Evolutionary conservation across 2,888 invertebrate genomes (phyloP).

Genomic region (Caenorhabditis wallacei): DNA sequence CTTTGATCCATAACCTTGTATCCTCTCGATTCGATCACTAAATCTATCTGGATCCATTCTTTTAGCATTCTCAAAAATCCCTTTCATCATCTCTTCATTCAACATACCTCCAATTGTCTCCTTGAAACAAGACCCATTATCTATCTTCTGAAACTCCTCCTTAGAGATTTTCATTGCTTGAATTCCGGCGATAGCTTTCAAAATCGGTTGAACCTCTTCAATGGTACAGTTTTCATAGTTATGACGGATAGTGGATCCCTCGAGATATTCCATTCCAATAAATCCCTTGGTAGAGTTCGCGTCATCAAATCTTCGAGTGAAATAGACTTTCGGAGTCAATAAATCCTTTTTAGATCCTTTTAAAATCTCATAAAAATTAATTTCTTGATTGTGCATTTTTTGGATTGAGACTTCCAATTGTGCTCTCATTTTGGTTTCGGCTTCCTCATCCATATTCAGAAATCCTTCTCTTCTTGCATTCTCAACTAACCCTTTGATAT

Average conservation of each 20-base stretch:
- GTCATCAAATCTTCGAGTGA: conserved; percentile 1
- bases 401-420: conserved; percentile 7
- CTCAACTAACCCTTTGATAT: background rate
- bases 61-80: conserved; percentile 1
- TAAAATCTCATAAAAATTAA: conserved; percentile 19
- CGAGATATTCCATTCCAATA: conserved; percentile 34
- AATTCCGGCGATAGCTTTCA: conserved; percentile 11
- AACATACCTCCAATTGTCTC: background rate
- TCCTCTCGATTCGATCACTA: background rate
- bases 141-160: background rate
- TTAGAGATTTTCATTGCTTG: background rate
- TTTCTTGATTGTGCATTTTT: conserved; percentile 43
- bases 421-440: background rate
- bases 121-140: background rate
- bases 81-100: background rate
- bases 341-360: background rate
- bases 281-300: conserved; percentile 6
- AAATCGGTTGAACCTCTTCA: conserved; percentile 8
- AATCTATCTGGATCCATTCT: conserved; percentile 1
- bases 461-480: conserved; percentile 15
- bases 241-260: background rate
- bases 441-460: background rate
- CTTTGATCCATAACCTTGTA: background rate
- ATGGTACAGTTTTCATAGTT: background rate
- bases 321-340: background rate